Conservation (phyloP, 2,888 invertebrate species). For the Eupithecia insigniata region DNA sequence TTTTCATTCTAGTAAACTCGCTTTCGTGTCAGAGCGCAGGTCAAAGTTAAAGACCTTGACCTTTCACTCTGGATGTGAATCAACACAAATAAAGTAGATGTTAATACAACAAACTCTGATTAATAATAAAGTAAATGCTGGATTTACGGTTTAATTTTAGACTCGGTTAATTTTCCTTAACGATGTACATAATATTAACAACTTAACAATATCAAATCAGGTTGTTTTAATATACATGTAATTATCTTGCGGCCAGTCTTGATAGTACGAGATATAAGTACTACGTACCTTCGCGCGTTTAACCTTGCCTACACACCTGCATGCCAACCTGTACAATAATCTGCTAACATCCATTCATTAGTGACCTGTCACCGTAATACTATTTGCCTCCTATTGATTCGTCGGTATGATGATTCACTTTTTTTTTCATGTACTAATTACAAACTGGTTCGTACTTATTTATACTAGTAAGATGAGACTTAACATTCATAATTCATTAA, state of each 20-base stretch:
- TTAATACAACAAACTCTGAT: not conserved
- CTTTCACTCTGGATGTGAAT: constrained; percentile 8
- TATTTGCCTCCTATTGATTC: constrained; percentile 56
- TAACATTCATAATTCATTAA: constrained; percentile 34
- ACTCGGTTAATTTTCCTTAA: constrained; percentile 42
- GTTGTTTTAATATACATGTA: constrained; percentile 56
- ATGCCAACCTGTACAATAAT: constrained; percentile 48
- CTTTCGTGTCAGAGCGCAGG: constrained; percentile 8
- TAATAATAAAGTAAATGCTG: constrained; percentile 9
- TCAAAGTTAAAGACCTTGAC: constrained; percentile 23
- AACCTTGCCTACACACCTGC: constrained; percentile 75
- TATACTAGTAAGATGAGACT: constrained; percentile 47
- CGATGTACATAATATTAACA: constrained; percentile 29
- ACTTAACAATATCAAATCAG: constrained; percentile 35
- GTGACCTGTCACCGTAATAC: constrained; percentile 59
- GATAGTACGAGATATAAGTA: constrained; percentile 55
- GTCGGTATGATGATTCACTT: constrained; percentile 56
- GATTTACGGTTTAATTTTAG: constrained; percentile 40
- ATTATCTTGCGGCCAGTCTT: constrained; percentile 63
- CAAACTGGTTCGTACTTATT: constrained; percentile 44
- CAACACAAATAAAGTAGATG: constrained; percentile 2
- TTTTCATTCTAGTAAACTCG: constrained; percentile 11
- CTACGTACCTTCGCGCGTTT: constrained; percentile 49
- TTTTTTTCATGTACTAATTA: constrained; percentile 48
- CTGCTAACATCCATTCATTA: constrained; percentile 50